phyloP scores from a whole-genome alignment of 1,140 invertebrate species.

The Portunus trituberculatus region DNA sequence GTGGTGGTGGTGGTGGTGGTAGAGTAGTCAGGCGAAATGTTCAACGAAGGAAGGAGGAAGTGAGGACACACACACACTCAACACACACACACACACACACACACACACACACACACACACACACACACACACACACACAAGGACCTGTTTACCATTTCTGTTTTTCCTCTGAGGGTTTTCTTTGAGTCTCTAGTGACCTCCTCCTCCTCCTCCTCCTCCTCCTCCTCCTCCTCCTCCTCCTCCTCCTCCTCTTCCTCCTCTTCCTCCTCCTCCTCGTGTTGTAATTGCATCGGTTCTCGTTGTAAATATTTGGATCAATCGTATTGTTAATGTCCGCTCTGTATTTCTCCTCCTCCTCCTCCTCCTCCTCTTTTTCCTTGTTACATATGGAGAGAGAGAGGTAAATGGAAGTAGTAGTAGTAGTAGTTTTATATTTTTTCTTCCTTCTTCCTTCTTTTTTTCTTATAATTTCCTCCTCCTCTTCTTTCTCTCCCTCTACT shows the following conservation, averaged over 20 bases:
- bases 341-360: background rate
- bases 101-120: background rate
- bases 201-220: background rate
- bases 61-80: background rate
- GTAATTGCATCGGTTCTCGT: too few relatives aligned
- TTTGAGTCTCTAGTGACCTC: background rate
- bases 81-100: constrained; percentile 16
- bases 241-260: background rate
- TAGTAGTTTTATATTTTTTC: too few relatives aligned
- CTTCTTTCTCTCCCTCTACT: background rate
- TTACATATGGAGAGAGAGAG: too few relatives aligned
- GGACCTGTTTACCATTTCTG: background rate
- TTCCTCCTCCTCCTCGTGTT: background rate
- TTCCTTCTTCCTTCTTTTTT: too few relatives aligned
- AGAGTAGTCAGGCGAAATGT: background rate
- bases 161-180: background rate
- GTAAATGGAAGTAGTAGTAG: too few relatives aligned
- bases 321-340: too few relatives aligned
- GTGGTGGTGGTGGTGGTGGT: too few relatives aligned
- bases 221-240: background rate
- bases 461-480: background rate
- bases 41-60: background rate
- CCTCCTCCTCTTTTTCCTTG: background rate
- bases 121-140: constrained; percentile 6
- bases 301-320: too few relatives aligned